phyloP scores from a whole-genome alignment of 2,797 vertebrate species.

The Merluccius polli region DNA sequence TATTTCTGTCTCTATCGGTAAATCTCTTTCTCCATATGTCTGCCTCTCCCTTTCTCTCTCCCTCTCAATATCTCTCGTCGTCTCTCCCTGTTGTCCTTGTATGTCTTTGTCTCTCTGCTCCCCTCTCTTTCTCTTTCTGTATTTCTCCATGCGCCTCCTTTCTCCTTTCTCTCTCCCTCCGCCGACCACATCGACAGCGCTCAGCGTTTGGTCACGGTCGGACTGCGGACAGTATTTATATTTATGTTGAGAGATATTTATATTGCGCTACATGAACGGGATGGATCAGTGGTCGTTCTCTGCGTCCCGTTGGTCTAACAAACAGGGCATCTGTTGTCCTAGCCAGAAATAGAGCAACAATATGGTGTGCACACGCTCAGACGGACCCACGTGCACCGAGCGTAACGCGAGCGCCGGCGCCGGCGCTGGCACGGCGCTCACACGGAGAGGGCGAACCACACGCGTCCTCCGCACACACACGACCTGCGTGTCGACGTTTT shows the following conservation, averaged over 20 bases:
- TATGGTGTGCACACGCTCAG: conserved; percentile 24
- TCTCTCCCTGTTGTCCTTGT: not conserved
- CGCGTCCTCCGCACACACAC: conserved; percentile 34
- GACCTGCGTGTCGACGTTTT: conserved; percentile 51
- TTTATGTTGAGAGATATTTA: conserved; percentile 8
- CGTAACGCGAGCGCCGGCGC: conserved; percentile 21
- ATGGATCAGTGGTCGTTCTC: conserved; percentile 5
- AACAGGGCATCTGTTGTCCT: conserved; percentile 61
- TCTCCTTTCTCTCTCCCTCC: not conserved
- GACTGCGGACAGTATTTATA: not conserved
- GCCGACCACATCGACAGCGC: too few species aligned
- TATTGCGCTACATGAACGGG: not conserved
- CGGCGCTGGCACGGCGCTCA: conserved; percentile 1
- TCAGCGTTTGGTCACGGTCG: not conserved
- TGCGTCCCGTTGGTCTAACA: conserved; percentile 53
- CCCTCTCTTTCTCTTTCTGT: too few species aligned
- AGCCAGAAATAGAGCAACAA: conserved; percentile 58
- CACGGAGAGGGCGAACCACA: conserved; percentile 11
- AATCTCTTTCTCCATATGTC: not conserved
- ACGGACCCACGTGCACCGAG: conserved; percentile 12
- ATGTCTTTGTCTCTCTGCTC: not conserved
- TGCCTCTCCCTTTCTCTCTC: not conserved
- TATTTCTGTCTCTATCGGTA: too few species aligned
- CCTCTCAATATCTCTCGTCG: not conserved
- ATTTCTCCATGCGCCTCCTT: too few species aligned